Conservation (phyloP, 2,888 invertebrate genomes). For the Piscicola geometra region DNA sequence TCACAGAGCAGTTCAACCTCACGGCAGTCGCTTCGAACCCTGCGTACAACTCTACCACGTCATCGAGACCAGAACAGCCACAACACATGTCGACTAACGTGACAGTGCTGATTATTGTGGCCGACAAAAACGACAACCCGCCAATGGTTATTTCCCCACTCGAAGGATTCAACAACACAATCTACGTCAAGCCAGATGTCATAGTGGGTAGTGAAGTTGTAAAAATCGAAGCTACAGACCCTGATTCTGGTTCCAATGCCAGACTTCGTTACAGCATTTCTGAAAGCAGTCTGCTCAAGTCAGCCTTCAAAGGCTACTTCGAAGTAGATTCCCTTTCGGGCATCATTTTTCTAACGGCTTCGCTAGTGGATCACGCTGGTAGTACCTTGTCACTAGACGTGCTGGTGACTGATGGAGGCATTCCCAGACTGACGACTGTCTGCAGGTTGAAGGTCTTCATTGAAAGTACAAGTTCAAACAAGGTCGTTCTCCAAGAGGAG, state of each 20-base stretch:
- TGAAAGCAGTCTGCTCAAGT: constrained; percentile 50
- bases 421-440: constrained; percentile 28
- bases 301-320: constrained; percentile 60
- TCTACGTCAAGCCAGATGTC: constrained; percentile 43
- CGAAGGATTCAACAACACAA: constrained; percentile 44
- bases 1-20: constrained; percentile 35
- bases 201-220: constrained; percentile 46
- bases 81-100: too few relatives aligned
- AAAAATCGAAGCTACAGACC: constrained; percentile 46
- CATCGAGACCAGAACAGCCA: constrained; percentile 26
- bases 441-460: constrained; percentile 29
- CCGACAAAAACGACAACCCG: constrained; percentile 50
- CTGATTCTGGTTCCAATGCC: constrained; percentile 48
- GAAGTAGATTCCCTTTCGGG: constrained; percentile 55
- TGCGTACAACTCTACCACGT: constrained; percentile 37
- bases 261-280: constrained; percentile 44
- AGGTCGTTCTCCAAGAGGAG: constrained; percentile 45
- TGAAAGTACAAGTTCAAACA: too few relatives aligned
- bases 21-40: constrained; percentile 41
- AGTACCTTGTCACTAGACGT: constrained; percentile 63
- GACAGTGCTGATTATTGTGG: constrained; percentile 45
- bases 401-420: constrained; percentile 75
- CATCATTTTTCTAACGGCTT: constrained; percentile 49
- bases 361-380: not conserved
- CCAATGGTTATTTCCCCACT: constrained; percentile 48